A percentile compares a stretch with the other conserved stretches of the same genome.
Conservation (phyloP, 1,140 invertebrate species). For the Cotesia chilonis region DNA sequence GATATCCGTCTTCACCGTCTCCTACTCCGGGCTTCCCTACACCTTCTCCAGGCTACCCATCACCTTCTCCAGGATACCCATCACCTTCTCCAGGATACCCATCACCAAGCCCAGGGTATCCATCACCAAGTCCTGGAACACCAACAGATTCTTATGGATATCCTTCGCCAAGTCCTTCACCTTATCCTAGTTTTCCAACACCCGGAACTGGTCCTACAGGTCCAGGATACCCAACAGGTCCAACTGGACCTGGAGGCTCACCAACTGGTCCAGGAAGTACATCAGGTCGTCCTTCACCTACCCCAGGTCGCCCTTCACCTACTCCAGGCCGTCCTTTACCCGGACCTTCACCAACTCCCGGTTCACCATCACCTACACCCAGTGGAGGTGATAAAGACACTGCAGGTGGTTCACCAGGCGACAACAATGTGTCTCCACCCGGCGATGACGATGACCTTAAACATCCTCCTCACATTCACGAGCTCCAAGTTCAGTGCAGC, state of each 20-base stretch:
- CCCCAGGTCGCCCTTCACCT: conserved; percentile 15
- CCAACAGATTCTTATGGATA: conserved; percentile 35
- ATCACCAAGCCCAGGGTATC: conserved; percentile 49
- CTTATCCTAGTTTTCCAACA: conserved; percentile 37
- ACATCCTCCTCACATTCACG: conserved; percentile 79
- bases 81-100: conserved; percentile 44
- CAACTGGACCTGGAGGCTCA: not conserved
- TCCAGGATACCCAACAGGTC: conserved; percentile 19
- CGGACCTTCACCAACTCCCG: conserved; percentile 15
- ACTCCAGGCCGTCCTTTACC: not conserved
- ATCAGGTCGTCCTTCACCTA: not conserved
- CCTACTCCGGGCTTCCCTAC: conserved; percentile 40
- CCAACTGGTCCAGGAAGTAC: conserved; percentile 15
- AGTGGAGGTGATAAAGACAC: not conserved
- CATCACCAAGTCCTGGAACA: conserved; percentile 43
- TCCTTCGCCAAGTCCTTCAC: conserved; percentile 37
- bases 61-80: not conserved
- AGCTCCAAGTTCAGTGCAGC: conserved; percentile 78
- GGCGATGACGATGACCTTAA: conserved; percentile 65
- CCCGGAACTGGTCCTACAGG: conserved; percentile 37
- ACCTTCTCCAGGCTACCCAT: conserved; percentile 37
- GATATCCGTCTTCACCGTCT: conserved; percentile 22
- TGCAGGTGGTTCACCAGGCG: conserved; percentile 10
- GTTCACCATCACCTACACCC: not conserved
- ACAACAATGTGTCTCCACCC: conserved; percentile 30